Evolutionary conservation across 2,113 vertebrate genomes (phyloP).

Genomic region (Balaeniceps rex): DNA sequence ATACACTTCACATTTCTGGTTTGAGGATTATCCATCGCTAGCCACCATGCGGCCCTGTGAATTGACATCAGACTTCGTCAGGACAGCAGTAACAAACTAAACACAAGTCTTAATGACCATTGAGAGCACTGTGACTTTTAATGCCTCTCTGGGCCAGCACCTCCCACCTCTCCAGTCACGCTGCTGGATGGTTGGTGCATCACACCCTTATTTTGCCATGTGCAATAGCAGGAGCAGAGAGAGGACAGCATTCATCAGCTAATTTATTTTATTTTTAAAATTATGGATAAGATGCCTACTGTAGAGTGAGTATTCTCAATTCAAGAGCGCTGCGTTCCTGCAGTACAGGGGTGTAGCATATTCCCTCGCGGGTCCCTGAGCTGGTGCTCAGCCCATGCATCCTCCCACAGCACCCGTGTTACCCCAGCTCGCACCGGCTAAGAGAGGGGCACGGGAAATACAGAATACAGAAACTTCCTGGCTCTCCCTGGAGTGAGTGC

Average conservation of each 20-base stretch:
- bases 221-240: background rate
- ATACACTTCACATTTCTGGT: background rate
- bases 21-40: background rate
- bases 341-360: background rate
- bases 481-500: background rate
- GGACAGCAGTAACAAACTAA: background rate
- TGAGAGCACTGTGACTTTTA: background rate
- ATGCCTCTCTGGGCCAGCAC: background rate
- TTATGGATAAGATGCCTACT: background rate
- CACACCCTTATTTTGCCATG: background rate
- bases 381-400: background rate
- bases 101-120: background rate
- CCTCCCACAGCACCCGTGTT: background rate
- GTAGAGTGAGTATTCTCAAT: background rate
- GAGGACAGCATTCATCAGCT: background rate
- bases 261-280: background rate
- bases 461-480: background rate
- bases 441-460: background rate
- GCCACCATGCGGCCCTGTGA: background rate
- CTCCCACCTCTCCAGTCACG: background rate
- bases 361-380: accelerated
- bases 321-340: background rate
- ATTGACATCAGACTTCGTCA: background rate
- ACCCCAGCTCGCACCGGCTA: accelerated
- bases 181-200: background rate